Evolutionary conservation across 2,888 invertebrate species (phyloP).

Genomic region (Noctua comes): DNA sequence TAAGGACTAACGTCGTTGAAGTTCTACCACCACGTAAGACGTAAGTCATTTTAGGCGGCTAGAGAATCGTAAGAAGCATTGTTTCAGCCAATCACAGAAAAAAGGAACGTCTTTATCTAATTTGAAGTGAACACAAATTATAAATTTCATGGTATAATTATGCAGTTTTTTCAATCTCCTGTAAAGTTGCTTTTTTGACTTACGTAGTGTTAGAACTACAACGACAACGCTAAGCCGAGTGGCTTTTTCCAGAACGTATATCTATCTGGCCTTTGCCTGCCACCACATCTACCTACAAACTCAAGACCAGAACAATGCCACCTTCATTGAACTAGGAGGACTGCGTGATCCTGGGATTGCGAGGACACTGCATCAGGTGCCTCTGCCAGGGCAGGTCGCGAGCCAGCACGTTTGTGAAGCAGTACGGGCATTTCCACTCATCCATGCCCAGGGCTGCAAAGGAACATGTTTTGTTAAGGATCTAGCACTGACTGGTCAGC

Average conservation of each 20-base stretch:
- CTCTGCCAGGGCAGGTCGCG: constrained; percentile 95
- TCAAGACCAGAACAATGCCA: constrained; percentile 5
- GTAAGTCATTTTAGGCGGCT: no score
- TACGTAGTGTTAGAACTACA: no score
- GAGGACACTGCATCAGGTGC: constrained; percentile 92
- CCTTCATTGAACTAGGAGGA: constrained; percentile 58
- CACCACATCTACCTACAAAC: constrained; percentile 24
- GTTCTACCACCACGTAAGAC: no score
- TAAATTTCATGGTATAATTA: no score
- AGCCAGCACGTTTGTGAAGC: constrained; percentile 94
- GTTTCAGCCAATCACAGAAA: no score
- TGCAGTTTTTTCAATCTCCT: no score
- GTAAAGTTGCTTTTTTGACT: no score
- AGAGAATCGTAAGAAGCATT: no score
- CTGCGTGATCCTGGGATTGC: constrained; percentile 83
- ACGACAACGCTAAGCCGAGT: background rate
- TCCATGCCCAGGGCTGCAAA: constrained; percentile 88
- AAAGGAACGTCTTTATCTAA: no score
- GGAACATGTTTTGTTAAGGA: background rate
- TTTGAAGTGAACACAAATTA: no score
- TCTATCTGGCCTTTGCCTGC: constrained; percentile 12
- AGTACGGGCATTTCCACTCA: constrained; percentile 96
- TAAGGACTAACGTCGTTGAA: no score
- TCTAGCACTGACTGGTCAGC: background rate
- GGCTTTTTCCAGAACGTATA: background rate